phyloP scores from a whole-genome alignment of 2,888 invertebrate genomes.

The Erebia palarica region DNA sequence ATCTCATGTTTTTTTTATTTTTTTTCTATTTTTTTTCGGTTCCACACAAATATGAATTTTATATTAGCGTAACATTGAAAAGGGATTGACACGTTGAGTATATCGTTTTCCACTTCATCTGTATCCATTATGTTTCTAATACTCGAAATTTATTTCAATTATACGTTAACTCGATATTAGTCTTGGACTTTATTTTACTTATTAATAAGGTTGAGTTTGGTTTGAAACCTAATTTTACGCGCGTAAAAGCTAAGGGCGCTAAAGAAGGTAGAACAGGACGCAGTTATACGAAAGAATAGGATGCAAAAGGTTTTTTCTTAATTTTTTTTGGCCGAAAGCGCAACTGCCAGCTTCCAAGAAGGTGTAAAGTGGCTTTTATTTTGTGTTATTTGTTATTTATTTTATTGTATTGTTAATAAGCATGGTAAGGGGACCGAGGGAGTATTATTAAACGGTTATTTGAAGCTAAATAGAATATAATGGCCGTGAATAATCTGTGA shows the following conservation, averaged over 20 bases:
- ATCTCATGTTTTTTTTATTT: slow-evolving; percentile 46
- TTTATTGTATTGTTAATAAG: slow-evolving; percentile 83
- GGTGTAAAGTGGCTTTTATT: slow-evolving; percentile 80
- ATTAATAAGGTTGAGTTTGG: slow-evolving; percentile 17
- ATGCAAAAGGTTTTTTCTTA: slow-evolving; percentile 50
- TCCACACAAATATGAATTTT: slow-evolving; percentile 72
- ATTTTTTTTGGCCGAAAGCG: slow-evolving; percentile 57
- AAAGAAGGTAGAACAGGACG: slow-evolving; percentile 60
- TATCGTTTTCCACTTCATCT: slow-evolving; percentile 80
- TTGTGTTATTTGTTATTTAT: slow-evolving; percentile 77
- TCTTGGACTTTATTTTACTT: slow-evolving; percentile 15
- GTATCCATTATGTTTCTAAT: slow-evolving; percentile 64
- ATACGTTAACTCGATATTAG: slow-evolving; percentile 18
- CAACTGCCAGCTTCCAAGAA: slow-evolving; percentile 79
- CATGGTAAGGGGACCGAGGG: slow-evolving; percentile 73
- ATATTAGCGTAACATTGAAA: slow-evolving; percentile 74
- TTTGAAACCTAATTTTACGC: slow-evolving; percentile 23
- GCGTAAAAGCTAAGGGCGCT: slow-evolving; percentile 44
- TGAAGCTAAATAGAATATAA: slow-evolving; percentile 82
- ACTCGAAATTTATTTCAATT: slow-evolving; percentile 44
- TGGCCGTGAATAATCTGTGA: slow-evolving; percentile 77
- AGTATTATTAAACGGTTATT: slow-evolving; percentile 81
- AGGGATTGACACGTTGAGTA: slow-evolving; percentile 74
- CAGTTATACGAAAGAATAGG: slow-evolving; percentile 51
- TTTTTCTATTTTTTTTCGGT: slow-evolving; percentile 44